phyloP scores from a whole-genome alignment of 2,888 invertebrate species.

The Amphipoea lucens region DNA sequence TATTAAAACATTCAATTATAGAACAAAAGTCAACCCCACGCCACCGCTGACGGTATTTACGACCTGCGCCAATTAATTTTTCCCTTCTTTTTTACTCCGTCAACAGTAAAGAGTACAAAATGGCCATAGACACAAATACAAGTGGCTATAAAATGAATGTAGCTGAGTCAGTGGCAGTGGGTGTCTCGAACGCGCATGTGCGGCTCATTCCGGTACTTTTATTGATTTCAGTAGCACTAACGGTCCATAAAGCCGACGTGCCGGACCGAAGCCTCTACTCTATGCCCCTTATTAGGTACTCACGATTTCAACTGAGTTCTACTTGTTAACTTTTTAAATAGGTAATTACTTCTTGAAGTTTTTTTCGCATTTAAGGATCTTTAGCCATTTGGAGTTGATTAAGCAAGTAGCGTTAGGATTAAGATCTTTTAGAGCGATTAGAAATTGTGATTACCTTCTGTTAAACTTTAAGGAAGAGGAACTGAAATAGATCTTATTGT shows the following conservation, averaged over 20 bases:
- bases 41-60: constrained; percentile 75
- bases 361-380: constrained; percentile 64
- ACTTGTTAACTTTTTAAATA: constrained; percentile 87
- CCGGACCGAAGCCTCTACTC: constrained; percentile 86
- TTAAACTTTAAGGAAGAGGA: constrained; percentile 35
- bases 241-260: constrained; percentile 90
- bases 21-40: constrained; percentile 72
- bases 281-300: constrained; percentile 89
- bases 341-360: constrained; percentile 71
- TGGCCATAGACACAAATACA: constrained; percentile 89
- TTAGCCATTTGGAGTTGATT: constrained; percentile 63
- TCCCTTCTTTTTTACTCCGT: constrained; percentile 81
- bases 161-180: constrained; percentile 87
- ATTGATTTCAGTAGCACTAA: constrained; percentile 93
- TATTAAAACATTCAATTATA: constrained; percentile 67
- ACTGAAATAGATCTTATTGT: background rate
- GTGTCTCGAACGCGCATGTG: constrained; percentile 87
- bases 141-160: constrained; percentile 90
- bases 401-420: constrained; percentile 60
- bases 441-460: constrained; percentile 42
- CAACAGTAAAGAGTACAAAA: constrained; percentile 87
- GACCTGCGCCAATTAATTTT: constrained; percentile 81
- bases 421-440: constrained; percentile 55
- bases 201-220: constrained; percentile 91
- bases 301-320: constrained; percentile 84